Evolutionary conservation across 2,888 invertebrate genomes (phyloP), one percentile per base, ranked within the genome.

Genomic region (Drosophila niveifrons): DNA sequence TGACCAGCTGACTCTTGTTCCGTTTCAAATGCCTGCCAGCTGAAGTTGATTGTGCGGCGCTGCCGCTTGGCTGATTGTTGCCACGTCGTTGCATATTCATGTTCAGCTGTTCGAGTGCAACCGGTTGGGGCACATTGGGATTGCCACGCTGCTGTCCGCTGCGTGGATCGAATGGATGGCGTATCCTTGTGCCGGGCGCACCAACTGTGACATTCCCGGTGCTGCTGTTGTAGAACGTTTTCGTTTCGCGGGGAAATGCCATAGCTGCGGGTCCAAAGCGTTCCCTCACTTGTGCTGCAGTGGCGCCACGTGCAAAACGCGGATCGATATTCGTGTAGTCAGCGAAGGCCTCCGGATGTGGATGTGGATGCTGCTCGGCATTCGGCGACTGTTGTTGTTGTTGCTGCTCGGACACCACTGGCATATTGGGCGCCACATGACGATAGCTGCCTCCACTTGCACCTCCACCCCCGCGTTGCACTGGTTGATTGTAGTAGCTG

Each of bases 211-310:
- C 39, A 23, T 63, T 80, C 9, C 61, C 63, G 4, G 44, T 58
- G 10, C 29, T 41, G 57, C 88, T 85, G n/a, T 85, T 85, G 43
- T 90, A 89, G 55, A 59, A 86, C 0, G 73, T 71, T 52, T 89
- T 87, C 0, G 85, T 75, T 11, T 84, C 84, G 8, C 78, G 66
- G 18, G 75, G 69, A 34, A 52, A 66, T 0, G 63, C 17, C 36
- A 76, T 10, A 1, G 64, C 41, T 23, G 23, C 64, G 0, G 52
- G 56, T 0, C 31, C 44, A 31, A 56, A 80, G n/a, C 76, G 70
- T 9, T 75, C 75, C 15, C 80, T 64, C 29, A 29, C 15, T 11
- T 59, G 23, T 9, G 68, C 13, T 8, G 61, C 61, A 4, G 75
- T 9, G 2, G 70, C 6, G 2, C 75, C 6, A 2, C 75, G 80